Conservation (phyloP, 2,888 invertebrate species). For the Strigamia transsilvanica region DNA sequence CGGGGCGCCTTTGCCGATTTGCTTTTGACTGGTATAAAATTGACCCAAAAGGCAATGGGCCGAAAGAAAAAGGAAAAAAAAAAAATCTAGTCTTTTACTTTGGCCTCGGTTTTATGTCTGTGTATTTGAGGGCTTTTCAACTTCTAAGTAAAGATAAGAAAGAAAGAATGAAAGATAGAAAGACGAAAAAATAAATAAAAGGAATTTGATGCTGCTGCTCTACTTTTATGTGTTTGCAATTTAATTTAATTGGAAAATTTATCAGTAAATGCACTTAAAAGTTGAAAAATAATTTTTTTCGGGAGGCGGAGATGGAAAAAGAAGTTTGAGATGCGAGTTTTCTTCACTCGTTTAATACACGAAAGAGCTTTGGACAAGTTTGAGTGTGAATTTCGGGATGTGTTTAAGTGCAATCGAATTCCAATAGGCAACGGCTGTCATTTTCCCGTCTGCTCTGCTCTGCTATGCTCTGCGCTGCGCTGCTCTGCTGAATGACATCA, state of each 20-base stretch:
- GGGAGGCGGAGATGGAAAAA: neutral
- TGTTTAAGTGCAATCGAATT: constrained; percentile 49
- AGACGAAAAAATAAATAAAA: constrained; percentile 1
- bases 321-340: constrained; percentile 1
- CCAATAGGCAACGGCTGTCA: constrained; percentile 49
- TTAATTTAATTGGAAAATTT: constrained; percentile 28
- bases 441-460: constrained; percentile 36
- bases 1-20: constrained; percentile 43
- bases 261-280: constrained; percentile 43
- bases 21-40: constrained; percentile 39
- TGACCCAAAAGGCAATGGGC: constrained; percentile 46
- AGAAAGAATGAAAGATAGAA: neutral
- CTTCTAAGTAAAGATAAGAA: constrained; percentile 9
- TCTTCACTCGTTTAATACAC: constrained; percentile 32
- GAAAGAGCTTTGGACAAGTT: constrained; percentile 47
- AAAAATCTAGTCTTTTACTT: neutral
- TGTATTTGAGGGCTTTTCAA: constrained; percentile 17
- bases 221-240: neutral
- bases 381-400: constrained; percentile 47
- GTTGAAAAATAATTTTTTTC: constrained; percentile 28
- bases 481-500: constrained; percentile 27
- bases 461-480: neutral
- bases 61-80: constrained; percentile 21
- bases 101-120: constrained; percentile 12
- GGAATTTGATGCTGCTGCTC: neutral